Evolutionary conservation across 2,113 vertebrate species (phyloP), one percentile per base, ranked within the genome.

Genomic region (Gavia stellata): DNA sequence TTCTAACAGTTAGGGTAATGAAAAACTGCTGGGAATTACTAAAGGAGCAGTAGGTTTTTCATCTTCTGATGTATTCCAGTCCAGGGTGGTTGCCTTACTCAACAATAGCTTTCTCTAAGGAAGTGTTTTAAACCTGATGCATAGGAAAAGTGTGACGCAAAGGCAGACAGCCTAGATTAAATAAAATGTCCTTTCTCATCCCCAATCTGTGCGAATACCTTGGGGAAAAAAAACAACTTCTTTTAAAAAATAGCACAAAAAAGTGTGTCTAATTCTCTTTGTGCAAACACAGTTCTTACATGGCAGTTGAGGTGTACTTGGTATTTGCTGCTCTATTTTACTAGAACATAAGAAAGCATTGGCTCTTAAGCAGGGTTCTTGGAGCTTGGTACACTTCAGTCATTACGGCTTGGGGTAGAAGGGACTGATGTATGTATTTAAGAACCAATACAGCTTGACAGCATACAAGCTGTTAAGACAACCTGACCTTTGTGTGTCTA

Each of bases 401-500:
- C 75, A 34, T 86, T 90, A 18, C 58, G 92, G 49, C 72, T 88
- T 8, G n/a, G 36, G 83, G 86, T 94, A 83, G 31, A 94, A 80
- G 94, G 91, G 92, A 92, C 70, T 91, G 83, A 77, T 90, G 78
- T 73, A 53, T 31, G 50, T 38, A 77, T 82, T 85, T 66, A 72
- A 56, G 91, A 96, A 72, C 91, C 91, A 96, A 91, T 49, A 89
- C 49, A 82, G 58, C 58, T 79, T 94, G 77, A 97, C 89, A 88
- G 66, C 29, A 6, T 92, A 87, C 81, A 94, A 91, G 86, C 89
- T 95, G 92, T 86, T 94, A 91, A 95, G 67, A 79, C 81, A 95
- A 85, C 94, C 55, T 94, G 91, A 92, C 92, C 92, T 97, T 92
- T 97, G 83, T 88, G 65, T 84, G 65, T 91, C 92, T 90, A 14